These are phyloP conservation scores for Gorsachius magnificus DNA, from an alignment of 2,797 vertebrate species.

Conservation along the genomic window DNA sequence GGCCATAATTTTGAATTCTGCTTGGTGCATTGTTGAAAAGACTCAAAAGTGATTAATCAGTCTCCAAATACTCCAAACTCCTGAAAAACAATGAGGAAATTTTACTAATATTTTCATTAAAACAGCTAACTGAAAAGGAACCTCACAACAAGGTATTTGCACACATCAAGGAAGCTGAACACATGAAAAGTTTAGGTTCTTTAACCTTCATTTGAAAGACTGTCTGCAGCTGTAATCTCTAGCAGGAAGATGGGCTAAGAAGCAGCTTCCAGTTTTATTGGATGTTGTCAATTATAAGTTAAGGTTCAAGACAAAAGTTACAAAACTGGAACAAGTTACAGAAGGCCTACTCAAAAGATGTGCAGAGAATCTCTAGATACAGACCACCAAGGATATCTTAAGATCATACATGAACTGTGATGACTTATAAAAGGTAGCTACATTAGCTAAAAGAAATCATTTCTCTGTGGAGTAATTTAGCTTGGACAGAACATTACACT, in stretches of 20 bases:
- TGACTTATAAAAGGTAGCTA: background rate
- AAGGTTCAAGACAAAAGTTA: background rate
- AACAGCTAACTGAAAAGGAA: background rate
- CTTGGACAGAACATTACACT: background rate
- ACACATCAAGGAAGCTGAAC: background rate
- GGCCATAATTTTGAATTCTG: background rate
- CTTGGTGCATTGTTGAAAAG: background rate
- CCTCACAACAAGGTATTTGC: background rate
- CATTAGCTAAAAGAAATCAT: background rate
- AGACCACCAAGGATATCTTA: background rate
- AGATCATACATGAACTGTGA: background rate
- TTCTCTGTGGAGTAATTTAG: background rate
- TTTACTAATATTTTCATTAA: background rate
- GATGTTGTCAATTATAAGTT: background rate
- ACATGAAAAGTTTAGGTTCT: background rate
- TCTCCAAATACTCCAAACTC: background rate
- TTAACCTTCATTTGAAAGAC: background rate
- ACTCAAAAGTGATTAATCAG: background rate
- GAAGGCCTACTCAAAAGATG: background rate
- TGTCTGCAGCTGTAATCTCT: background rate
- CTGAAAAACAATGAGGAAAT: background rate
- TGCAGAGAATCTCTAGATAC: background rate
- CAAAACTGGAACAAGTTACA: background rate
- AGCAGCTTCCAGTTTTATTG: background rate
- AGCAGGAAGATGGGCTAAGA: background rate